Percentiles rank a stretch among this genome's conserved stretches.
These are phyloP conservation scores for Pogonophryne albipinna DNA, from an alignment of 2,797 vertebrate genomes.

Conservation along the genomic window DNA sequence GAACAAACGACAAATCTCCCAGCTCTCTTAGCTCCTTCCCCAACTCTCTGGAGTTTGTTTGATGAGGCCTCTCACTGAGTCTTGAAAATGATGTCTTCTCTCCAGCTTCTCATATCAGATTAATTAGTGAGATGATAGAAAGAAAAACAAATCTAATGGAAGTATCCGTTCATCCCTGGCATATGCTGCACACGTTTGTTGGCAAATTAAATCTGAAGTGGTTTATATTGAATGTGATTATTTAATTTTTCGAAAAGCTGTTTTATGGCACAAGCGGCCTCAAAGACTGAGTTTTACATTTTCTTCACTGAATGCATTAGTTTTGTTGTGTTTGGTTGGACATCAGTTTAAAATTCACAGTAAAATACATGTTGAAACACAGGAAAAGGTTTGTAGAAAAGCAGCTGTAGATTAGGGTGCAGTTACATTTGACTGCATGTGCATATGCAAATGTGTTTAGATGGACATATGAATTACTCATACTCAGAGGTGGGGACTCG, in stretches of 20 bases:
- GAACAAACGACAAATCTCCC: constrained; percentile 4
- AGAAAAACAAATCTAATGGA: neutral
- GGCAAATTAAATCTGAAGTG: constrained; percentile 43
- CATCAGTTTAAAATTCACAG: constrained; percentile 32
- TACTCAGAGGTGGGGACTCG: too few species aligned
- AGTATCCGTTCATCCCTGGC: constrained; percentile 25
- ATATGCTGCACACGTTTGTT: neutral
- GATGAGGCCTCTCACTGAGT: constrained; percentile 28
- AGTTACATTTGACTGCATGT: constrained; percentile 22
- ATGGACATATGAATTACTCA: constrained; percentile 10
- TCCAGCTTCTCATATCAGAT: constrained; percentile 48
- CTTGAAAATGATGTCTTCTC: constrained; percentile 35
- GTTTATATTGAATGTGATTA: constrained; percentile 53
- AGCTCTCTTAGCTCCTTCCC: too few species aligned
- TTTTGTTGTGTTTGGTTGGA: constrained; percentile 48
- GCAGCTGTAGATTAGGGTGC: constrained; percentile 26
- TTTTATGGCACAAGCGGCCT: constrained; percentile 54
- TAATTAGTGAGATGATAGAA: constrained; percentile 49
- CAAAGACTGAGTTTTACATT: constrained; percentile 47
- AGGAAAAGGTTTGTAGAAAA: constrained; percentile 4
- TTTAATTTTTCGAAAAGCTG: constrained; percentile 36
- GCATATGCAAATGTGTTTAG: neutral
- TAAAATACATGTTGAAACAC: constrained; percentile 44
- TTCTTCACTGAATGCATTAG: constrained; percentile 50
- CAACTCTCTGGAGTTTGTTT: constrained; percentile 34